phyloP scores from a whole-genome alignment of 2,113 vertebrate species.

The Murina feae region DNA sequence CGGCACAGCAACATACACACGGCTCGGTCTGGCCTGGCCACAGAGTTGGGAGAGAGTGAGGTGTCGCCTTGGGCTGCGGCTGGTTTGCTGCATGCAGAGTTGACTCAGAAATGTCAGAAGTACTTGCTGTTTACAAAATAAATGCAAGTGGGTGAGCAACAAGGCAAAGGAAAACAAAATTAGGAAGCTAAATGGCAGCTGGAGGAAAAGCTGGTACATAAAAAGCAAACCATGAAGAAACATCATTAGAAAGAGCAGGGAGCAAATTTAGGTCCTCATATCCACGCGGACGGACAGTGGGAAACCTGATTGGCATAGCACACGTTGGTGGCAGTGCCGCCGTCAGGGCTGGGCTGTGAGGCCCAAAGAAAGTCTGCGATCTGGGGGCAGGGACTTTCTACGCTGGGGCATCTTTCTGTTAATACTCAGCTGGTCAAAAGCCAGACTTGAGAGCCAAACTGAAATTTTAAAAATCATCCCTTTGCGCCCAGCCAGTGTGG shows the following conservation, averaged over 20 bases:
- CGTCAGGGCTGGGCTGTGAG: background rate
- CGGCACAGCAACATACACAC: background rate
- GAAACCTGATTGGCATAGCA: background rate
- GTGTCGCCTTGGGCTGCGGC: background rate
- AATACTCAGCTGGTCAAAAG: background rate
- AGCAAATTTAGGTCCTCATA: rapidly evolving
- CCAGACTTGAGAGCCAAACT: background rate
- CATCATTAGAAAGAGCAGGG: rapidly evolving
- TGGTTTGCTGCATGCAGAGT: background rate
- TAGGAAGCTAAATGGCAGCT: background rate
- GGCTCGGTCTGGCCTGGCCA: no score
- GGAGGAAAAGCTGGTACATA: background rate
- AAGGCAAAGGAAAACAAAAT: background rate
- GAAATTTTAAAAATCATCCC: background rate
- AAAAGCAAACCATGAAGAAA: background rate
- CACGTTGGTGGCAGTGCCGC: rapidly evolving
- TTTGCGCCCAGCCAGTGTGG: background rate
- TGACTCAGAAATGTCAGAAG: background rate
- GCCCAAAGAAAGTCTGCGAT: background rate
- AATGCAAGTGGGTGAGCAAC: background rate
- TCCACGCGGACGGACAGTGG: background rate
- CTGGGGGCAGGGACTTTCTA: background rate
- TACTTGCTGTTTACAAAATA: background rate
- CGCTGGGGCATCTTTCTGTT: background rate
- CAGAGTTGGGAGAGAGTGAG: background rate